Evolutionary conservation across 2,797 vertebrate genomes (phyloP).

Genomic region (Etheostoma nigrum): DNA sequence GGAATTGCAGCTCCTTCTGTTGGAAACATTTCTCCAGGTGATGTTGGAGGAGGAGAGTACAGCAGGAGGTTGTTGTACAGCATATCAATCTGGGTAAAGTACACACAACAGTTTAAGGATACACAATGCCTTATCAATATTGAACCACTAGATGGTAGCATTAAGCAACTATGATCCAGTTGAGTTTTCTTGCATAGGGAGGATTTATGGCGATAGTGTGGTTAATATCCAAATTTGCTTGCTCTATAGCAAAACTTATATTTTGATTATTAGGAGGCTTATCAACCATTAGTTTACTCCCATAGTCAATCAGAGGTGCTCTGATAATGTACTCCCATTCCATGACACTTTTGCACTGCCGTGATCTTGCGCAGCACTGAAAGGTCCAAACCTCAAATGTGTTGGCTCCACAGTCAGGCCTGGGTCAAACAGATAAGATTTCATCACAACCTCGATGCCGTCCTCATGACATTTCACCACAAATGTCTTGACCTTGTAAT

Average conservation of each 20-base stretch:
- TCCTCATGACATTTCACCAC: conserved; percentile 53
- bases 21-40: neutral
- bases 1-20: conserved; percentile 15
- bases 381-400: conserved; percentile 20
- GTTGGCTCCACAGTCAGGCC: conserved; percentile 1
- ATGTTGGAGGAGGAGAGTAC: conserved; percentile 24
- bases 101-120: neutral
- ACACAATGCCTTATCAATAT: neutral
- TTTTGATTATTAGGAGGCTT: neutral
- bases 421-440: conserved; percentile 23
- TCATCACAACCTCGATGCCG: conserved; percentile 47
- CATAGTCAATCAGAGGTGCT: conserved; percentile 48
- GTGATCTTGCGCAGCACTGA: neutral
- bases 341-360: conserved; percentile 19
- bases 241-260: neutral
- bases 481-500: conserved; percentile 1
- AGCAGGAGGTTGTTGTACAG: conserved; percentile 56
- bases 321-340: conserved; percentile 26
- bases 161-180: neutral
- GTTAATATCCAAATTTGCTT: neutral
- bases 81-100: conserved; percentile 40
- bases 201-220: neutral
- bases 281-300: conserved; percentile 39
- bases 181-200: neutral
- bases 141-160: conserved; percentile 54